Conservation (phyloP, 2,797 vertebrate genomes). For the Lagorchestes hirsutus region DNA sequence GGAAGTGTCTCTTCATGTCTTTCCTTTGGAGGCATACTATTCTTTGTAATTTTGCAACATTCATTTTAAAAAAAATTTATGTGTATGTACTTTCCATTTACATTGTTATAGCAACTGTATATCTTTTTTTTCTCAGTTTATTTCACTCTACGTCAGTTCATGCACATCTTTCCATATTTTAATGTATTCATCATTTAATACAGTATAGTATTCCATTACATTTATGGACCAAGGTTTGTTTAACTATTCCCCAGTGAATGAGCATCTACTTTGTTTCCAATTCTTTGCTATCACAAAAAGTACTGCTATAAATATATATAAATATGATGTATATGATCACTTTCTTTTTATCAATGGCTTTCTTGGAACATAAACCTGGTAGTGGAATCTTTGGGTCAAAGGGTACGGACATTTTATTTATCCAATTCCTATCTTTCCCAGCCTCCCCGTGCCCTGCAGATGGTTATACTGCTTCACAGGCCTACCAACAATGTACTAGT, state of each 20-base stretch:
- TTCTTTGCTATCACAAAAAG: not conserved
- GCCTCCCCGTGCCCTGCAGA: fast-evolving
- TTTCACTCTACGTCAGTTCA: not conserved
- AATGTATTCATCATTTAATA: not conserved
- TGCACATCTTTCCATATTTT: not conserved
- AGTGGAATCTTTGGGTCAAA: not conserved
- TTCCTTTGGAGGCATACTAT: not conserved
- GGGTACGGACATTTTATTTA: not conserved
- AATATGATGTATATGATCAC: not conserved
- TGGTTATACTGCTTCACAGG: not conserved
- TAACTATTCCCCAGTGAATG: not conserved
- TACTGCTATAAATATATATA: not conserved
- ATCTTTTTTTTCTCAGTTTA: not conserved
- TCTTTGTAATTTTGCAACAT: not conserved
- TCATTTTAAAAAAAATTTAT: not conserved
- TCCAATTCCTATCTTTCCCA: not conserved
- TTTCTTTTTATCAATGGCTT: not conserved
- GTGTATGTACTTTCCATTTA: not conserved
- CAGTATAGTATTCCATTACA: not conserved
- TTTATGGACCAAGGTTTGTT: not conserved
- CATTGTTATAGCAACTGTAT: not conserved
- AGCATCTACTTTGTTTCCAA: not conserved
- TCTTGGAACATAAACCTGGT: not conserved
- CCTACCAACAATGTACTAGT: not conserved
- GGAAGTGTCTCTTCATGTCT: not conserved